phyloP scores from a whole-genome alignment of 2,113 vertebrate species.

The Scartelaos histophorus region DNA sequence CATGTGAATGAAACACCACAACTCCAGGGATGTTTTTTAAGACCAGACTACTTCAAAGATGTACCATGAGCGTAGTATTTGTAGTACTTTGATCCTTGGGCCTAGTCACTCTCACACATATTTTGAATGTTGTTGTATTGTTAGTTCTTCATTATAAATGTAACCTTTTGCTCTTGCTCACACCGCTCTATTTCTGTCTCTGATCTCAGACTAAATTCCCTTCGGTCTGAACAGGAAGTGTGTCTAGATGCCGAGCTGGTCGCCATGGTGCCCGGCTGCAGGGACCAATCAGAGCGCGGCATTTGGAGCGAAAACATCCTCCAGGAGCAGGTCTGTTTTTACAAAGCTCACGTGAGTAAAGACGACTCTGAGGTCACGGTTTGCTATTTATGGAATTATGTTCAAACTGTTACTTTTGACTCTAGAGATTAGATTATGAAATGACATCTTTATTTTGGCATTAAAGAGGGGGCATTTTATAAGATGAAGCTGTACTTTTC shows the following conservation, averaged over 20 bases:
- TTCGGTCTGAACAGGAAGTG: constrained; percentile 57
- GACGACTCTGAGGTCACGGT: neutral
- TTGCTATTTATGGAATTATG: neutral
- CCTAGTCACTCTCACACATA: no score
- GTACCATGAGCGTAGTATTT: no score
- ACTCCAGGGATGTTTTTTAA: no score
- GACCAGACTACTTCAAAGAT: no score
- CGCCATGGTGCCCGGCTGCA: constrained; percentile 59
- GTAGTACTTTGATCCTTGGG: no score
- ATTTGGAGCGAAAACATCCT: constrained; percentile 53
- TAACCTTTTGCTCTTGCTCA: neutral
- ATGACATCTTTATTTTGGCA: no score
- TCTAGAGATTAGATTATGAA: no score
- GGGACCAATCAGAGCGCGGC: constrained; percentile 53
- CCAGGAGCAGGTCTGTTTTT: neutral
- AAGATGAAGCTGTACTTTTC: no score
- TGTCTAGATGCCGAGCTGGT: constrained; percentile 57
- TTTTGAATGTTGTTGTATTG: no score
- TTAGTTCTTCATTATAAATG: neutral
- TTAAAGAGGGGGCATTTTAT: no score
- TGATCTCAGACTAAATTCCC: constrained; percentile 4
- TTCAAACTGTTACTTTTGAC: no score
- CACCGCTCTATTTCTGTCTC: neutral
- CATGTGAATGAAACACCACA: no score
- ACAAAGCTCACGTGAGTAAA: neutral